Evolutionary conservation across 2,113 vertebrate genomes (phyloP), one percentile per base, ranked within the genome.

Genomic region (Bolborhynchus lineola): DNA sequence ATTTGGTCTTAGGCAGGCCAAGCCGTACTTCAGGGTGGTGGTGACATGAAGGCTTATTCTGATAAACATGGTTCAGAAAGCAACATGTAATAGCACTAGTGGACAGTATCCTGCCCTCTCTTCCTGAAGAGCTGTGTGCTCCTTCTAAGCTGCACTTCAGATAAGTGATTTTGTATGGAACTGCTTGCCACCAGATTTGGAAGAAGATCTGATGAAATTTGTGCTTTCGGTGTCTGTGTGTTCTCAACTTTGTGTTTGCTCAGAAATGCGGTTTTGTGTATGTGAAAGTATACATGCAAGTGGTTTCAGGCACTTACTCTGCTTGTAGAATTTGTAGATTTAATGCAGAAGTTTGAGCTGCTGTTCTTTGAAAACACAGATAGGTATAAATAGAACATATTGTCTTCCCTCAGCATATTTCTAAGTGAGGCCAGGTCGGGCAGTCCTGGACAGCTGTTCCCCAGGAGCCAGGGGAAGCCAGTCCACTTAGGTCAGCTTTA

Each of bases 41-140:
- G 25, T 4, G 7, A 9, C 42, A 33, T 10, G 7, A 24, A 57
- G 37, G 39, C 26, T 47, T n/a, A 9, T 42, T 71, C 57, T 64
- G 29, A 37, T 52, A 67, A 39, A 55, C 0, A 0, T 11, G 21
- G n/a, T 6, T 57, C 62, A 50, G 37, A 86, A 86, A 65, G 18
- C 24, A 60, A 6, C 1, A 1, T 0, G 3, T n/a, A 16, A 6
- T 17, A 62, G 76, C 24, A 4, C 6, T 49, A 7, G 24, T 1
- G 11, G 53, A 14, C 35, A 57, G 70, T 25, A 5, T 65, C 37
- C 53, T 82, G 53, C 25, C 29, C 33, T 33, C 53, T 67, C 12
- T n/a, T 74, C 28, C 41, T 33, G 23, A 59, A 52, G 21, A 82
- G 14, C 31, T n/a, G 6, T 59, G 10, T 80, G 24, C 41, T 77